Evolutionary conservation across 64 coral and sea anemone genomes (phyloP).

Genomic region (Montipora cactus): DNA sequence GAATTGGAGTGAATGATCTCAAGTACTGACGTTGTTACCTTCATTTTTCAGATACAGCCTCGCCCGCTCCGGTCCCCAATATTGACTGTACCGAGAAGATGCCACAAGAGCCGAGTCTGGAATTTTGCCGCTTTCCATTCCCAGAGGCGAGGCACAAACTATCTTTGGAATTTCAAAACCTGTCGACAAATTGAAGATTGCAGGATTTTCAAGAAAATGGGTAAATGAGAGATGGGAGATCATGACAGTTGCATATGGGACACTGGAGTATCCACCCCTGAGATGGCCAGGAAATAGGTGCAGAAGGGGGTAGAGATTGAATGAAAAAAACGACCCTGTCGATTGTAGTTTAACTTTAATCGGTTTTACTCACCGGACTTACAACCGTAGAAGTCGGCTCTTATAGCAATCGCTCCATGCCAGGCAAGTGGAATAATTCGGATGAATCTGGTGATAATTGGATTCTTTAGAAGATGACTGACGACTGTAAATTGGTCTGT

Average conservation of each 20-base stretch:
- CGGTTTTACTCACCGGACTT: background rate
- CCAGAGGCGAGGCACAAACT: constrained; percentile 5
- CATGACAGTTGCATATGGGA: too few species aligned
- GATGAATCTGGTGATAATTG: constrained; percentile 33
- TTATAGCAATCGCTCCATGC: constrained; percentile 26
- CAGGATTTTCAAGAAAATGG: too few species aligned
- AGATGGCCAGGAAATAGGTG: too few species aligned
- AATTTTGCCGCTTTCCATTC: constrained; percentile 37
- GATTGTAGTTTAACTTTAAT: background rate
- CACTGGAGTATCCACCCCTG: too few species aligned
- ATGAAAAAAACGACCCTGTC: too few species aligned
- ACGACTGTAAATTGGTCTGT: constrained; percentile 17
- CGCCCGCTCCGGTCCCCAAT: constrained; percentile 11
- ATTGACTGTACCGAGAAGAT: background rate
- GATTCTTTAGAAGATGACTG: background rate
- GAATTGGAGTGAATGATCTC: too few species aligned
- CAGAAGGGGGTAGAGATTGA: too few species aligned
- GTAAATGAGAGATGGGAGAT: too few species aligned
- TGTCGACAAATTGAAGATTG: background rate
- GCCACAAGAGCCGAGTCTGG: constrained; percentile 28
- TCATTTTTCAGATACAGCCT: background rate
- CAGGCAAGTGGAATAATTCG: constrained; percentile 20
- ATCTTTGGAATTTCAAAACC: constrained; percentile 3
- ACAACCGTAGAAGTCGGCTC: constrained; percentile 50
- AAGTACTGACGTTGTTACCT: background rate